Evolutionary conservation across 2,113 vertebrate genomes (phyloP), one percentile per base, ranked within the genome.

Genomic region (Sus scrofa): DNA sequence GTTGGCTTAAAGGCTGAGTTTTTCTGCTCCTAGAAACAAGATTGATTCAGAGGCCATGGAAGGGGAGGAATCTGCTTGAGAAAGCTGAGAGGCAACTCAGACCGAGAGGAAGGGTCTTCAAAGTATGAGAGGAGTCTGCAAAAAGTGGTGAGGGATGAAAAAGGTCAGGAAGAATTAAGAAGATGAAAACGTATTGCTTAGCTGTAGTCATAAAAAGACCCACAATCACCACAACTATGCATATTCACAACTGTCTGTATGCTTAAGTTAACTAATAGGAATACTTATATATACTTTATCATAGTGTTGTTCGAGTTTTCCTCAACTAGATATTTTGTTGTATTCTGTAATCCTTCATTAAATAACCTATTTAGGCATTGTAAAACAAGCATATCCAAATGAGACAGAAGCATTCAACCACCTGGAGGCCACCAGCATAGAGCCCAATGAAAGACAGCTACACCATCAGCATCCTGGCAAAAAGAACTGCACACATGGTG

Each of bases 401-500:
- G 39, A 12, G 26, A 85, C 19, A 93, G 26, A 82, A 65, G 39
- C n/a, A 52, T 87, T 73, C 10, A 7, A 32, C 34, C 58, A 71
- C 87, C 83, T 75, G 58, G 83, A 86, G 63, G 30, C 44, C 52
- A 89, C 22, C 63, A 93, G n/a, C 3, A 56, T 2, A 37, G 44
- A 30, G 32, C 67, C 74, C 78, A 70, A 4, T 10, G 32, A 92
- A 34, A 75, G 34, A 88, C 7, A 82, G 39, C 62, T 39, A 82
- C 34, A 37, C 58, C 7, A 9, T n/a, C 32, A 37, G 52, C 27
- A 27, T 89, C 44, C 83, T 96, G 94, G 90, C 97, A 96, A 37
- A n/a, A 96, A 56, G 58, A 52, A 58, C 27, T 4, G 37, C 39
- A 79, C 92, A 90, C n/a, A 68, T 54, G 74, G 58, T 26, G 1